phyloP scores from a whole-genome alignment of 2,113 vertebrate genomes.

The Zeus faber region DNA sequence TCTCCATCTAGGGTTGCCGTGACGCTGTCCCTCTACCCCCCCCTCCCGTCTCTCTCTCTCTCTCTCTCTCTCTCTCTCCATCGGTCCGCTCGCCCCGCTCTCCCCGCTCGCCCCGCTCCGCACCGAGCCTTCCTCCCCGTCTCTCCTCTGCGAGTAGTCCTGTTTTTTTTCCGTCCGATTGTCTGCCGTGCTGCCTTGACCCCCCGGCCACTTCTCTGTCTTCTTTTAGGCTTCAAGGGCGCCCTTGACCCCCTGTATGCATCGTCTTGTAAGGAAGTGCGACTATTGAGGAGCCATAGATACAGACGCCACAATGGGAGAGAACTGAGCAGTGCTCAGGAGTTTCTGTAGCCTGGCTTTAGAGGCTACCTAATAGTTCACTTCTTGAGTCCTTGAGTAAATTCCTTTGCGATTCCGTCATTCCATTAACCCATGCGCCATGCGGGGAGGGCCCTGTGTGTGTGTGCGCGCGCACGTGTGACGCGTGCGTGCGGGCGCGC shows the following conservation, averaged over 20 bases:
- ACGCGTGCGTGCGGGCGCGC: background rate
- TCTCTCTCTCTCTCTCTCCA: conserved; percentile 21
- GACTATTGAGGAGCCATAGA: background rate
- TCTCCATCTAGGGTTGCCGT: background rate
- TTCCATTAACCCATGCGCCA: conserved; percentile 59
- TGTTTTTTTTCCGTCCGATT: background rate
- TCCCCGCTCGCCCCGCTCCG: background rate
- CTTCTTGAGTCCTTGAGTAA: conserved; percentile 59
- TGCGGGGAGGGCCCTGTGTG: too few species aligned
- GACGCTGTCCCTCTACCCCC: conserved; percentile 3
- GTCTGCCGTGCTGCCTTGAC: background rate
- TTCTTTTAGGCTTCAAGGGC: background rate
- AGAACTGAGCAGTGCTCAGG: conserved; percentile 11
- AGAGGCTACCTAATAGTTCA: conserved; percentile 57
- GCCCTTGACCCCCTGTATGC: conserved; percentile 6
- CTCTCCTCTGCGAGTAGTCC: background rate
- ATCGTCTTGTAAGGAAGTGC: background rate
- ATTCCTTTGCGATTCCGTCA: conserved; percentile 70
- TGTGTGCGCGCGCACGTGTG: background rate
- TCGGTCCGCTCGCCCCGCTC: conserved; percentile 15
- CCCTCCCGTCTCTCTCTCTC: conserved; percentile 1
- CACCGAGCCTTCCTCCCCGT: conserved; percentile 4
- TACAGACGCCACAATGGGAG: conserved; percentile 4
- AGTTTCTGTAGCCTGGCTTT: conserved; percentile 40
- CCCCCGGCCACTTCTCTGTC: background rate